phyloP scores from a whole-genome alignment of 1,140 invertebrate species.

The Ooceraea biroi region DNA sequence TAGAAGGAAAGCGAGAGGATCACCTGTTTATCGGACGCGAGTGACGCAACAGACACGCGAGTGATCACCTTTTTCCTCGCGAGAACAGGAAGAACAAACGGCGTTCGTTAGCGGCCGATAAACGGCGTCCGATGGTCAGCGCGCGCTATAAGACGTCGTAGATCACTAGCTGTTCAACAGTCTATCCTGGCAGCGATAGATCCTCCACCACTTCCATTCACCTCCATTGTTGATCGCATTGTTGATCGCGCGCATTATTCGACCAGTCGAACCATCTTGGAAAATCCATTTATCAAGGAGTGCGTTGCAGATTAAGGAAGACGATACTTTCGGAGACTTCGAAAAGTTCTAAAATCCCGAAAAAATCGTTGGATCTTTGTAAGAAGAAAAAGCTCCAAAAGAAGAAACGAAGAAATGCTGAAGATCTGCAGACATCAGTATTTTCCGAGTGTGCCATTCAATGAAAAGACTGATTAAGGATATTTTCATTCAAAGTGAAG shows the following conservation, averaged over 20 bases:
- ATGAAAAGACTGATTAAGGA: not conserved
- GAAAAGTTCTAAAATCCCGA: too few relatives aligned
- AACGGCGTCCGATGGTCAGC: constrained; percentile 74
- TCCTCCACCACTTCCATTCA: constrained; percentile 46
- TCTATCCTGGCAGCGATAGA: constrained; percentile 62
- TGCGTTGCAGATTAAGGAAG: not conserved
- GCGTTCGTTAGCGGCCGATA: constrained; percentile 77
- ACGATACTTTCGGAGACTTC: not conserved
- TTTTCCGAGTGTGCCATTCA: not conserved
- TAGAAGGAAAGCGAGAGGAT: not conserved
- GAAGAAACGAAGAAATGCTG: not conserved
- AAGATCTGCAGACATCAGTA: not conserved
- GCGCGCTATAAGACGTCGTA: constrained; percentile 72
- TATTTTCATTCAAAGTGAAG: not conserved
- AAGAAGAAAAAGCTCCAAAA: not conserved
- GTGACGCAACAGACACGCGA: constrained; percentile 59
- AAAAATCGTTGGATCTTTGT: not conserved
- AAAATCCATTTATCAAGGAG: constrained; percentile 4
- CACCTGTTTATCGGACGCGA: constrained; percentile 13
- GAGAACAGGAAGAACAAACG: constrained; percentile 77
- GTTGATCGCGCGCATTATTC: not conserved
- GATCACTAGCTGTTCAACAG: constrained; percentile 39
- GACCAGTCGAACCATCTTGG: not conserved
- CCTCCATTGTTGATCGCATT: not conserved
- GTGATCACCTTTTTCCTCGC: constrained; percentile 69